Conservation (phyloP, 2,113 vertebrate species). For the Cettia cetti region DNA sequence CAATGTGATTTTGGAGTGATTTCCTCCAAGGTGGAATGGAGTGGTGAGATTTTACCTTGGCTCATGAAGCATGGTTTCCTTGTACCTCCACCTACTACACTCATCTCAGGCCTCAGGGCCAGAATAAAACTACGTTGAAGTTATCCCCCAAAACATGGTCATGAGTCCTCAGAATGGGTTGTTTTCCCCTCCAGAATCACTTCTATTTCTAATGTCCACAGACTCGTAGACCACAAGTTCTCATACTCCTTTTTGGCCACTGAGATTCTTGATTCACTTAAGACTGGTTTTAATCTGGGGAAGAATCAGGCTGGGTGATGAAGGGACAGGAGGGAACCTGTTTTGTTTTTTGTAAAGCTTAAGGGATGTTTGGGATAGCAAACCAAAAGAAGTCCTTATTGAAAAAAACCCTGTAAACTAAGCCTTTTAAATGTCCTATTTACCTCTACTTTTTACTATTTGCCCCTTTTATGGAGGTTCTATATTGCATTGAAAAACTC, state of each 20-base stretch:
- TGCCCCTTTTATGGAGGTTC: background rate
- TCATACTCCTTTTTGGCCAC: background rate
- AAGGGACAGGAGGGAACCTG: background rate
- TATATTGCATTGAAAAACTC: background rate
- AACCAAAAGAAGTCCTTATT: background rate
- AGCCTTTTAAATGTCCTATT: background rate
- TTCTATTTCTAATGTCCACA: background rate
- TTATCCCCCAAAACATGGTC: fast-evolving
- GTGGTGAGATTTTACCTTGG: background rate
- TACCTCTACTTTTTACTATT: background rate
- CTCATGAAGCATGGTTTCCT: background rate
- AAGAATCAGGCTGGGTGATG: background rate
- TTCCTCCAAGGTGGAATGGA: background rate
- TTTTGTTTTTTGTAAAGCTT: background rate
- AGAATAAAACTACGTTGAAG: background rate
- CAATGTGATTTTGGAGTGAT: background rate
- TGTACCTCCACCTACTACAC: background rate
- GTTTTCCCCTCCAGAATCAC: background rate
- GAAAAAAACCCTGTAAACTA: fast-evolving
- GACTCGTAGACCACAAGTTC: background rate
- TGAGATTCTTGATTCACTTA: background rate
- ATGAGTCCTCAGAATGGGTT: background rate
- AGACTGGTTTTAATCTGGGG: background rate
- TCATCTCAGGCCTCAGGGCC: background rate
- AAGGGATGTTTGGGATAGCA: background rate